A percentile compares a stretch with the other conserved stretches of the same genome.
Evolutionary conservation across 2,888 invertebrate genomes (phyloP).

Genomic region (Ornithoptera priamus): DNA sequence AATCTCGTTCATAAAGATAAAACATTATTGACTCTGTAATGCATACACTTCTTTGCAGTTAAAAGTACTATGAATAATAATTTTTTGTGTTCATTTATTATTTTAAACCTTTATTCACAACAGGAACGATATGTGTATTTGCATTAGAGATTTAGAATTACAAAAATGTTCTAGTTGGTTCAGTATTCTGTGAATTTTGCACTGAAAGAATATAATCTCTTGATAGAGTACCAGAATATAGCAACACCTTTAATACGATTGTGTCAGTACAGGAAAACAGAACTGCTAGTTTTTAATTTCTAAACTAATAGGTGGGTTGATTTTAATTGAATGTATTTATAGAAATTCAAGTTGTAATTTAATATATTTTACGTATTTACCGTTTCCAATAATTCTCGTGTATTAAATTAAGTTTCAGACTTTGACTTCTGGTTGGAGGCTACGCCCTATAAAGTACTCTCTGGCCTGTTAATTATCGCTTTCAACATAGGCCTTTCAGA

Average conservation of each 20-base stretch:
- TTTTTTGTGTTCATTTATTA: too few relatives aligned
- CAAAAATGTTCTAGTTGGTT: too few relatives aligned
- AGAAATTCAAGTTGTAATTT: not conserved
- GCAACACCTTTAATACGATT: not conserved
- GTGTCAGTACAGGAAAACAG: slow-evolving; percentile 13
- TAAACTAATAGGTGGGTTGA: slow-evolving; percentile 9
- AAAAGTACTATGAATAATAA: too few relatives aligned
- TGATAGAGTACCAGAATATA: not conserved
- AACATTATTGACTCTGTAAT: too few relatives aligned
- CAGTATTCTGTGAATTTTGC: too few relatives aligned
- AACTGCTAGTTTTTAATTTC: slow-evolving; percentile 4
- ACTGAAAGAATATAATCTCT: too few relatives aligned
- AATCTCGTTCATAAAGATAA: too few relatives aligned
- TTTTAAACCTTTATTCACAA: too few relatives aligned
- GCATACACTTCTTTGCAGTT: too few relatives aligned
- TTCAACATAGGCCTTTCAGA: slow-evolving; percentile 93
- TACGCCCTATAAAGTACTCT: slow-evolving; percentile 69
- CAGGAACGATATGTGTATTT: too few relatives aligned
- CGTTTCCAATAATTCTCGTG: not conserved
- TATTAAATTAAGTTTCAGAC: slow-evolving; percentile 27
- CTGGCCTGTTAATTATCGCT: slow-evolving; percentile 60
- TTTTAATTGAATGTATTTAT: not conserved
- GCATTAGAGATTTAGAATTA: too few relatives aligned
- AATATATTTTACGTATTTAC: not conserved
- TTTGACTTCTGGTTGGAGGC: slow-evolving; percentile 43